A percentile compares a stretch with the other conserved stretches of the same genome.
These are phyloP conservation scores for Gobio gobio DNA, from an alignment of 2,113 vertebrate genomes.

Conservation along the genomic window DNA sequence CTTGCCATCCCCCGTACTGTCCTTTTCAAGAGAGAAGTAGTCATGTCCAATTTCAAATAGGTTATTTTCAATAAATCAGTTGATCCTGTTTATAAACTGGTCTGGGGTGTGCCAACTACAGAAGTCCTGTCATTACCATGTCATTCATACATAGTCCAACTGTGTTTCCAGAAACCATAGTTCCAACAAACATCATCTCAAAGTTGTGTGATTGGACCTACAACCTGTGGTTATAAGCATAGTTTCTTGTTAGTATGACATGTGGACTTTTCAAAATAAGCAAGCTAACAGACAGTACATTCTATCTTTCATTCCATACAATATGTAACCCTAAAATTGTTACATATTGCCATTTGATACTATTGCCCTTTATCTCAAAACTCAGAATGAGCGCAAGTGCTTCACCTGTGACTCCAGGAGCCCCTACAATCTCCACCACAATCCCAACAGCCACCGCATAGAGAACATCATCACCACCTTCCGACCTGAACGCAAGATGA, in stretches of 20 bases:
- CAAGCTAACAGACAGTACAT: no score
- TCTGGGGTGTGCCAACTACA: not conserved
- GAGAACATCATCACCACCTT: conserved; percentile 86
- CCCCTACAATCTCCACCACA: conserved; percentile 74
- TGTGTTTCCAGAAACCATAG: not conserved
- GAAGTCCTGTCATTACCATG: not conserved
- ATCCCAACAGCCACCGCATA: conserved; percentile 80
- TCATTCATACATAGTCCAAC: not conserved
- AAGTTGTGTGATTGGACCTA: no score
- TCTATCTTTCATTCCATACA: no score
- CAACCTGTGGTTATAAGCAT: no score
- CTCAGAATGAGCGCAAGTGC: conserved; percentile 85
- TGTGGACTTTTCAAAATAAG: no score
- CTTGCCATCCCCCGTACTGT: not conserved
- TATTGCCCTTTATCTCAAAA: not conserved
- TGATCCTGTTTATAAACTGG: not conserved
- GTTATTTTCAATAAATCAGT: not conserved
- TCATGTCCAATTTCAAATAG: not conserved
- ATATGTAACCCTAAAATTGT: not conserved
- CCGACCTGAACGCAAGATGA: conserved; percentile 78
- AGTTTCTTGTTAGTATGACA: no score
- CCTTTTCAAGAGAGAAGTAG: not conserved
- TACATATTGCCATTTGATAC: not conserved
- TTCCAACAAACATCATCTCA: not conserved
- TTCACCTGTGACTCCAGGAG: conserved; percentile 86